Evolutionary conservation across 2,113 vertebrate species (phyloP).

Genomic region (Antennarius striatus): DNA sequence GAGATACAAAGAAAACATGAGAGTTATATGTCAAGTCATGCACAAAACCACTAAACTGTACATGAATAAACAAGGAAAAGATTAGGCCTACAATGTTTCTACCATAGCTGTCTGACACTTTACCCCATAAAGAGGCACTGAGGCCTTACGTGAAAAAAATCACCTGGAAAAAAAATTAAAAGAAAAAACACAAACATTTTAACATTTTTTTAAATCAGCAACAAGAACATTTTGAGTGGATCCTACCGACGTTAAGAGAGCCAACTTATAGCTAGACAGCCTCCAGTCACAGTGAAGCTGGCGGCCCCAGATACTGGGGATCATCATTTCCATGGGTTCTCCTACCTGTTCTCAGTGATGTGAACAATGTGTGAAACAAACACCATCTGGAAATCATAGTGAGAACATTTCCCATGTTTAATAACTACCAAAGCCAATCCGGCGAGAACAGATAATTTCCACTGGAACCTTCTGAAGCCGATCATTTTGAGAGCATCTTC

Average conservation of each 20-base stretch:
- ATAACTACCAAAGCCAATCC: conserved; percentile 89
- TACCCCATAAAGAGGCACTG: too few relatives aligned
- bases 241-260: conserved; percentile 92
- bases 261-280: conserved; percentile 90
- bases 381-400: neutral
- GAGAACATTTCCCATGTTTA: neutral
- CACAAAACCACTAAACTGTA: too few relatives aligned
- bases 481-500: conserved; percentile 93
- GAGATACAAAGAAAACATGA: conserved; percentile 14
- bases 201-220: too few relatives aligned
- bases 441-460: conserved; percentile 90
- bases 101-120: conserved; percentile 91
- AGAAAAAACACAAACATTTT: neutral
- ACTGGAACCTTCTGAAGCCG: conserved; percentile 94
- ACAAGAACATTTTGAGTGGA: neutral
- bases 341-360: conserved; percentile 82
- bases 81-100: conserved; percentile 87
- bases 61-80: neutral
- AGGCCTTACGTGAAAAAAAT: conserved; percentile 90
- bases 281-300: conserved; percentile 96
- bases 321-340: conserved; percentile 99
- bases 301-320: conserved; percentile 92
- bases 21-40: too few relatives aligned
- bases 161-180: conserved; percentile 78
- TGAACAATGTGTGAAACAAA: neutral